Percentiles rank a stretch among this genome's conserved stretches.
These are phyloP conservation scores for Podilymbus podiceps DNA, from an alignment of 2,113 vertebrate species.

Conservation along the genomic window DNA sequence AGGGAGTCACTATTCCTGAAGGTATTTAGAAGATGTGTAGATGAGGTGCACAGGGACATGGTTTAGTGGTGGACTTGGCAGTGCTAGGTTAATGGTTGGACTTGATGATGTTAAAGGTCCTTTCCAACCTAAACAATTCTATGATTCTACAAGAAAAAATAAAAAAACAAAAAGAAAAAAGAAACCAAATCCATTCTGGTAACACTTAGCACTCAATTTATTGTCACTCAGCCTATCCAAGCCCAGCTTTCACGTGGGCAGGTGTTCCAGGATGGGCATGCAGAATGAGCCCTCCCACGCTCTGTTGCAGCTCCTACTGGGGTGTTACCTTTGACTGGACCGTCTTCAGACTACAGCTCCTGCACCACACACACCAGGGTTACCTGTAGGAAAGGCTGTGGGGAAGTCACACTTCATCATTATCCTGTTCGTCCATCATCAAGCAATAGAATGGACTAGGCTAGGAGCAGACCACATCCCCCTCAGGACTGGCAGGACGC, in stretches of 20 bases:
- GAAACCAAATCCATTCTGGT: fast-evolving
- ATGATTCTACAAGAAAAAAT: too few relatives aligned
- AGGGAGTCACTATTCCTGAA: too few relatives aligned
- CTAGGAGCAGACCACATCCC: fast-evolving
- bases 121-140: too few relatives aligned
- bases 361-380: fast-evolving
- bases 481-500: not conserved
- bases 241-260: not conserved
- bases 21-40: too few relatives aligned
- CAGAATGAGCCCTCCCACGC: not conserved
- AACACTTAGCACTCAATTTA: not conserved
- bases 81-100: too few relatives aligned
- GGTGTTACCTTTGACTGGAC: not conserved
- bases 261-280: not conserved
- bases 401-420: not conserved
- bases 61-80: too few relatives aligned
- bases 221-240: not conserved
- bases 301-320: not conserved
- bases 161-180: not conserved
- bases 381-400: not conserved
- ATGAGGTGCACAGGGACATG: too few relatives aligned
- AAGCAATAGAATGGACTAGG: not conserved
- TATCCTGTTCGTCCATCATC: not conserved
- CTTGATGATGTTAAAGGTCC: too few relatives aligned
- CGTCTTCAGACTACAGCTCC: not conserved